Base-by-base conservation (phyloP, 92 coral and sea anemone genomes). In the Parazoanthus swiftii region DNA sequence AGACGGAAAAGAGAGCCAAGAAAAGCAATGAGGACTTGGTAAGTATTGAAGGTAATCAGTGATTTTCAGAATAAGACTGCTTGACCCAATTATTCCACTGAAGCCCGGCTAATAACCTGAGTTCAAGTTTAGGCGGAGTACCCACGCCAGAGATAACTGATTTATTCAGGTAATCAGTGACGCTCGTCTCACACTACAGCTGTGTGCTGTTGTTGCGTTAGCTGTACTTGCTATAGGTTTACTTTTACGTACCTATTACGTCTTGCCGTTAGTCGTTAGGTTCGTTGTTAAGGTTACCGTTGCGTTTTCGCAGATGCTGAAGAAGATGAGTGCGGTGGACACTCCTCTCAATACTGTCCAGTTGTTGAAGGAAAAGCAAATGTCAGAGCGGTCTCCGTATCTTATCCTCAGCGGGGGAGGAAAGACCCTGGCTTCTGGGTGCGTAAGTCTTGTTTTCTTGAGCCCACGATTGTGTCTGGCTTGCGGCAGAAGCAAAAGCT, bases 381-480 rank as follows among this genome's bases (percentile, higher is more conserved):
- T 91, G 88, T 92, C 91, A 18, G 95, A 96, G 25, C 96, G 95
- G 90, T 95, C 99, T 9, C 99, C 99, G 1, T 96, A 89, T 86
- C 96, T 96, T 18, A 95, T 95, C 83, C 97, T 97, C 77, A 97
- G 98, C 67, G 98, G 98, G 39, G 98, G 95, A 59, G 99, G 99
- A 75, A 95, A 95, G 68, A 94, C 99, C 0, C 93, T 97, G 90
- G 93, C 97, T 13, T 90, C 95, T 25, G 99, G 99, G 99, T 97
- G 67, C 82, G 98, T 90, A 58, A 38, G 26, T 63, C 8, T 13
- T 7, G 21, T 36, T 72, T 13, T 23, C 42, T 21, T 33, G 37
- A 10, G 76, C 18, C 42, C 37, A 14, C 39, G 39, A 11, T 72
- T 33, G 76, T 33, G 16, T 3, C 18, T 29, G 5, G 16, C 76